phyloP scores from a whole-genome alignment of 2,888 invertebrate species.

The Abscondita cerata region DNA sequence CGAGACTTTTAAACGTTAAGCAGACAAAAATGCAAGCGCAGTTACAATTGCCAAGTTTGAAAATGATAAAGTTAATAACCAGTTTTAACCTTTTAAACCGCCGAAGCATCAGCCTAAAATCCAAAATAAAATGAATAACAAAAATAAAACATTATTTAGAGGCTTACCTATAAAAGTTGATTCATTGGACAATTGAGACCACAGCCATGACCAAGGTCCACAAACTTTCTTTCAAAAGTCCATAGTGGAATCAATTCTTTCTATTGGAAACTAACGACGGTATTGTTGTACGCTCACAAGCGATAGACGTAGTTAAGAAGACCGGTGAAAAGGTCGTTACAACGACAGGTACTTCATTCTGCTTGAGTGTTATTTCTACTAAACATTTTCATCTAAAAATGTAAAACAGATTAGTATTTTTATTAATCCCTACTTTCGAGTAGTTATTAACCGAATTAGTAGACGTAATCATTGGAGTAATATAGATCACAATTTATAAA shows the following conservation, averaged over 20 bases:
- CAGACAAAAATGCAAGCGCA: slow-evolving; percentile 64
- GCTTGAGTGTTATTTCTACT: too few relatives aligned
- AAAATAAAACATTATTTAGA: slow-evolving; percentile 14
- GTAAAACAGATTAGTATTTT: too few relatives aligned
- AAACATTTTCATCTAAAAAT: too few relatives aligned
- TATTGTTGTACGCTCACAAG: background rate
- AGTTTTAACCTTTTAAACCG: slow-evolving; percentile 52
- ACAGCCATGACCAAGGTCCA: slow-evolving; percentile 29
- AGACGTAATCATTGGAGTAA: too few relatives aligned
- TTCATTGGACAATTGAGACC: slow-evolving; percentile 17
- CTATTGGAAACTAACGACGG: too few relatives aligned
- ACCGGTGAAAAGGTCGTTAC: background rate
- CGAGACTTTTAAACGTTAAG: slow-evolving; percentile 66
- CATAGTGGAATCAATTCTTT: background rate
- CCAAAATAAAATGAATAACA: slow-evolving; percentile 2
- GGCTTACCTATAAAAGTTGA: slow-evolving; percentile 34
- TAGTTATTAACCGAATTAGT: too few relatives aligned
- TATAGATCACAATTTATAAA: too few relatives aligned
- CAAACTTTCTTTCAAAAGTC: slow-evolving; percentile 22
- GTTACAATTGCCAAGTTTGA: slow-evolving; percentile 70
- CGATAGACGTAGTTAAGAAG: background rate
- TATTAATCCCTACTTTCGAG: too few relatives aligned
- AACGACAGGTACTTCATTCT: background rate
- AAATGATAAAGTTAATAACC: slow-evolving; percentile 66
- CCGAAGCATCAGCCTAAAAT: slow-evolving; percentile 55